phyloP scores from a whole-genome alignment of 2,888 invertebrate genomes.

The Temnothorax rugatulus region DNA sequence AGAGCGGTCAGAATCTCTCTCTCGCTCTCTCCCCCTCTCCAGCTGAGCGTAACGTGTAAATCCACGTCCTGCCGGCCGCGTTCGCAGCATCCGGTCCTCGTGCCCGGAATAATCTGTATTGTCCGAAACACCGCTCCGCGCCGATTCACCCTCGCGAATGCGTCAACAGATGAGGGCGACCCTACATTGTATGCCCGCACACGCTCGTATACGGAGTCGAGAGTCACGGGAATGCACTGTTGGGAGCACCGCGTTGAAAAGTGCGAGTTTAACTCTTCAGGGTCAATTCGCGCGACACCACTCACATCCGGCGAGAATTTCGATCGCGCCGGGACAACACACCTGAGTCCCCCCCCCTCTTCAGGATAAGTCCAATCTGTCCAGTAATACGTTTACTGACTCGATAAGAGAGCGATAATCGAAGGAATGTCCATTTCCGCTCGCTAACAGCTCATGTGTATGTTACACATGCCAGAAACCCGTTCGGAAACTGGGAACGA shows the following conservation, averaged over 20 bases:
- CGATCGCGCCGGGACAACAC: constrained; percentile 15
- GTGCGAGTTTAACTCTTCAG: not conserved
- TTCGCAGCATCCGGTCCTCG: constrained; percentile 60
- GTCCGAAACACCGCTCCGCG: constrained; percentile 50
- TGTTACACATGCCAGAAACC: constrained; percentile 1
- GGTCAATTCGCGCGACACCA: not conserved
- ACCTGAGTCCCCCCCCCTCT: not conserved
- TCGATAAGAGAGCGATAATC: constrained; percentile 5
- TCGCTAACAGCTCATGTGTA: constrained; percentile 11
- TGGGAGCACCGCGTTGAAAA: not conserved
- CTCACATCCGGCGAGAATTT: constrained; percentile 26
- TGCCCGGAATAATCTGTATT: constrained; percentile 62
- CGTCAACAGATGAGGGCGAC: constrained; percentile 42
- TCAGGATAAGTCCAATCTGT: constrained; percentile 1
- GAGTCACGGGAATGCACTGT: constrained; percentile 6
- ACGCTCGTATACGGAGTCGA: constrained; percentile 1
- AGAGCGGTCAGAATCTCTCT: constrained; percentile 14
- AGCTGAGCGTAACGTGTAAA: constrained; percentile 36
- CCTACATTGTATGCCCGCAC: not conserved
- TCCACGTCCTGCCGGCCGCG: constrained; percentile 50
- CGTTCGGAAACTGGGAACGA: constrained; percentile 22
- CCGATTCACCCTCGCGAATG: constrained; percentile 64
- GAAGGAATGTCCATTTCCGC: constrained; percentile 29
- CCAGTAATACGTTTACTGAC: not conserved
- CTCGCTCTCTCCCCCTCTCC: not conserved